A percentile compares a stretch with the other conserved stretches of the same genome.
Evolutionary conservation across 2,888 invertebrate genomes (phyloP).

Genomic region (Mallateleia sp.): DNA sequence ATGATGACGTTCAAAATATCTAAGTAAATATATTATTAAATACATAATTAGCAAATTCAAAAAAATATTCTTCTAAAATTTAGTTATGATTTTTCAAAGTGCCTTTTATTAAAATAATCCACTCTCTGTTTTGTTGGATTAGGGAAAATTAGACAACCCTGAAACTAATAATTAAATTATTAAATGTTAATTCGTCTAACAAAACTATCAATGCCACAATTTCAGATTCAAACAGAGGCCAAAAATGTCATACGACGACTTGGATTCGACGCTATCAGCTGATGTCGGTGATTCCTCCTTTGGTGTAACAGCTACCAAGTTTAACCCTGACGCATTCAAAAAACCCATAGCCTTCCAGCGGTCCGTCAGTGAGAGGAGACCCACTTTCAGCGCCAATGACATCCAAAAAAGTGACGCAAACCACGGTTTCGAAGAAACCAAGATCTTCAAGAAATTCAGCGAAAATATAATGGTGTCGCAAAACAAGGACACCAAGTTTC

Average conservation of each 20-base stretch:
- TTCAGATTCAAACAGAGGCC: slow-evolving; percentile 78
- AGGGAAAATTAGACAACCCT: no score
- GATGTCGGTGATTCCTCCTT: slow-evolving; percentile 91
- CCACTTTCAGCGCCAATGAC: slow-evolving; percentile 42
- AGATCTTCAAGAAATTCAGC: slow-evolving; percentile 84
- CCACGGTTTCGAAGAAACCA: slow-evolving; percentile 81
- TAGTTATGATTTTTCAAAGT: no score
- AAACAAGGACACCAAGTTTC: slow-evolving; percentile 85
- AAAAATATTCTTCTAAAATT: no score
- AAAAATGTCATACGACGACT: slow-evolving; percentile 90
- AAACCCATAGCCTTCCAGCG: slow-evolving; percentile 86
- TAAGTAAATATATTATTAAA: no score
- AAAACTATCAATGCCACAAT: no score
- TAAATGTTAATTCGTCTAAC: no score
- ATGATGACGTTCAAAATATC: no score
- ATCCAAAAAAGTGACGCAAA: slow-evolving; percentile 51
- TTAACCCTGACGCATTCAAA: slow-evolving; percentile 86
- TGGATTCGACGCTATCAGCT: slow-evolving; percentile 91
- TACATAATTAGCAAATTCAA: no score
- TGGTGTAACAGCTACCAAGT: slow-evolving; percentile 90
- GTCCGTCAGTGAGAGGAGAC: slow-evolving; percentile 85
- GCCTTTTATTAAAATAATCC: no score
- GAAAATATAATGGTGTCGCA: slow-evolving; percentile 85
- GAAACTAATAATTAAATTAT: no score
- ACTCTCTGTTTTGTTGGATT: no score